Conservation (phyloP, 2,797 vertebrate genomes). For the Coranthus polyacanthus region DNA sequence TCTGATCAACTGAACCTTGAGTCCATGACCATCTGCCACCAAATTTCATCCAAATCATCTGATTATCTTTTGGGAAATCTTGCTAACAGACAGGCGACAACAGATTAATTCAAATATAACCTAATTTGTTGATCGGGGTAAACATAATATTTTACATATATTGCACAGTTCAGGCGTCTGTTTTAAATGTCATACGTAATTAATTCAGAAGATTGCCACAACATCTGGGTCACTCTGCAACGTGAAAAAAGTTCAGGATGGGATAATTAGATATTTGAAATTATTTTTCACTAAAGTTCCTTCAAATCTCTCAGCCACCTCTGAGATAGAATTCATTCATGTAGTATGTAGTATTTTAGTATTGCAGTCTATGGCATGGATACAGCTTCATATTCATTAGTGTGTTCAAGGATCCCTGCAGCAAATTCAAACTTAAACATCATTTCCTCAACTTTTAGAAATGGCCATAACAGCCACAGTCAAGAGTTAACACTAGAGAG, state of each 20-base stretch:
- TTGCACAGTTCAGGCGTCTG: neutral
- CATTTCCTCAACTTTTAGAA: neutral
- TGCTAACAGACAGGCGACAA: conserved; percentile 32
- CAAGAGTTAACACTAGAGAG: neutral
- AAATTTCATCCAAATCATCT: conserved; percentile 61
- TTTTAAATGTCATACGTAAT: conserved; percentile 34
- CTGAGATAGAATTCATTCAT: neutral
- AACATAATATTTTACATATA: conserved; percentile 9
- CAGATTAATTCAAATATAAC: conserved; percentile 40
- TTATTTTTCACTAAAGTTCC: neutral
- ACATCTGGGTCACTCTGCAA: conserved; percentile 50
- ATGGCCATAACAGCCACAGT: neutral
- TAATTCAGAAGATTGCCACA: conserved; percentile 21
- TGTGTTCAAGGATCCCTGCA: neutral
- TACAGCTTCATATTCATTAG: neutral
- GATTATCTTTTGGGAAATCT: conserved; percentile 59
- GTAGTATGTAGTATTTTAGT: too few relatives aligned
- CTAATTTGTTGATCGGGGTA: conserved; percentile 36
- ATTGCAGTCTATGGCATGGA: too few relatives aligned
- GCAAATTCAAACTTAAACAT: neutral
- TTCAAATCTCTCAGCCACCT: neutral
- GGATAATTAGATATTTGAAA: too few relatives aligned
- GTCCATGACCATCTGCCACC: conserved; percentile 58
- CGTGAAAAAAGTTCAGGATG: conserved; percentile 31
- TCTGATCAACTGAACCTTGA: conserved; percentile 56